Evolutionary conservation across 2,888 invertebrate species (phyloP).

Genomic region (Lithophane ornitopus): DNA sequence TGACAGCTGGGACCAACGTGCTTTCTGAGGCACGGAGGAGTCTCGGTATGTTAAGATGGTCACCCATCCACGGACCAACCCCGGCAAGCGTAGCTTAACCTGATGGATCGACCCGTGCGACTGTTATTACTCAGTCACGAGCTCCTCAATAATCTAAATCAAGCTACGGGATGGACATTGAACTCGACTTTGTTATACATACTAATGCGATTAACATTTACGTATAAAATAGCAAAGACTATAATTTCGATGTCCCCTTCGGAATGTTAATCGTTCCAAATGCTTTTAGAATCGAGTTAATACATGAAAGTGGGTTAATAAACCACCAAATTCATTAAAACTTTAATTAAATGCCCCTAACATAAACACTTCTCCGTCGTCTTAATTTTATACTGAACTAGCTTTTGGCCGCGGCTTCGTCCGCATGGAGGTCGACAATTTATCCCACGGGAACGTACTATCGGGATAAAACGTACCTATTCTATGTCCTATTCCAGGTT

Average conservation of each 20-base stretch:
- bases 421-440: no score
- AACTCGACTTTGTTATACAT: background rate
- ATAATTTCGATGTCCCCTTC: slow-evolving; percentile 5
- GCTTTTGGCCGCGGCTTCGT: no score
- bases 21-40: no score
- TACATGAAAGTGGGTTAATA: slow-evolving; percentile 4
- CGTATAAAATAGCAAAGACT: background rate
- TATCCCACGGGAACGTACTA: no score
- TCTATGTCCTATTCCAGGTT: no score
- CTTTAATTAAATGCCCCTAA: background rate
- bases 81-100: no score
- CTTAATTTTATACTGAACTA: background rate
- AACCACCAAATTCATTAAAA: slow-evolving; percentile 3
- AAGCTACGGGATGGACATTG: background rate
- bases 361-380: background rate
- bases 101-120: no score
- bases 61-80: no score
- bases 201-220: background rate
- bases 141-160: background rate
- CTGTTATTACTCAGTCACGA: no score
- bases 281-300: slow-evolving; percentile 4
- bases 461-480: no score
- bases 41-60: no score
- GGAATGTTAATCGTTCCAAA: slow-evolving; percentile 29
- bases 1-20: no score